Evolutionary conservation across 2,113 vertebrate species (phyloP).

Genomic region (Lontra canadensis): DNA sequence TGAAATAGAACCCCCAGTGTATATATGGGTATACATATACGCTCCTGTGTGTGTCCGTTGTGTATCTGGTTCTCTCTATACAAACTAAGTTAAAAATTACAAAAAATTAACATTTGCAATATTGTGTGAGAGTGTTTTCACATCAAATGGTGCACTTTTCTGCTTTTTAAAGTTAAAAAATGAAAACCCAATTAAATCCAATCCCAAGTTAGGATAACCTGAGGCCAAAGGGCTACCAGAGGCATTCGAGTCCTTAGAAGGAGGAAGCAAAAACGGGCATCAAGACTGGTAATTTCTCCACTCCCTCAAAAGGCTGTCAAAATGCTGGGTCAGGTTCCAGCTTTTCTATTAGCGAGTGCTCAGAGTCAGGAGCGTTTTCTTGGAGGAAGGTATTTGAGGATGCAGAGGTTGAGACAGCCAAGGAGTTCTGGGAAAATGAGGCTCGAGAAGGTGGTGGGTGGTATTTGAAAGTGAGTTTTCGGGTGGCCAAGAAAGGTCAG

Average conservation of each 20-base stretch:
- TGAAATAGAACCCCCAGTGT: neutral
- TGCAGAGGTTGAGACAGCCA: neutral
- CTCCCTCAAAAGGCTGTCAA: neutral
- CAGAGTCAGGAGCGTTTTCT: neutral
- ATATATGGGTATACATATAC: neutral
- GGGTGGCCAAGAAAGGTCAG: neutral
- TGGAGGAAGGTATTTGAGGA: neutral
- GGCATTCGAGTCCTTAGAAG: neutral
- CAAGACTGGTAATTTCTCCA: slow-evolving; percentile 21
- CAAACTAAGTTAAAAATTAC: neutral
- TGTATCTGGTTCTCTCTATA: neutral
- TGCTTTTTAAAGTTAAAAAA: neutral
- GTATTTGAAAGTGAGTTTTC: neutral
- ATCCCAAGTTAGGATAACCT: neutral
- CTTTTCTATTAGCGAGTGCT: neutral
- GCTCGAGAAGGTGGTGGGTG: neutral
- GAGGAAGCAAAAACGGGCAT: neutral
- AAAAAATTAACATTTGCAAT: neutral
- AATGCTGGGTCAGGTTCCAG: neutral
- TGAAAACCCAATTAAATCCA: neutral
- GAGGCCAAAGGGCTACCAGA: neutral
- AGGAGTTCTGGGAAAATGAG: neutral
- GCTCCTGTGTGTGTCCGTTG: neutral
- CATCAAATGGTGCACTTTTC: neutral
- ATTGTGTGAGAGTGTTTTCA: neutral